A percentile compares a stretch with the other conserved stretches of the same genome.
Evolutionary conservation across 2,888 invertebrate genomes (phyloP).

Genomic region (Tubulanus polymorphus): DNA sequence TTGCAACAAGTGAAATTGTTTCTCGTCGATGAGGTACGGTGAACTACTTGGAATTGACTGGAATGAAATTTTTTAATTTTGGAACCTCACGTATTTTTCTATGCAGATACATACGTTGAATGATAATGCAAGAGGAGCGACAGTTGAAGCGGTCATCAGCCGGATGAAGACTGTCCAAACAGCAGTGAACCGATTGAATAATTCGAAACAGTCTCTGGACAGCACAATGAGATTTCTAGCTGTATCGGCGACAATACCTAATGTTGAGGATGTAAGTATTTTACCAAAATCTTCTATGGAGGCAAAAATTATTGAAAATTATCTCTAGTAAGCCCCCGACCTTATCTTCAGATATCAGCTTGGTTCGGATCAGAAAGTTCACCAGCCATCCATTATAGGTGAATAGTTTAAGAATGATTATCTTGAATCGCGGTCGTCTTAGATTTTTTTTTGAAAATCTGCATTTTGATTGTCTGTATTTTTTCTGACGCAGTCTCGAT

Average conservation of each 20-base stretch:
- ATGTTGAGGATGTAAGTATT: slow-evolving; percentile 64
- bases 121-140: slow-evolving; percentile 69
- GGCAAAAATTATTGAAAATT: too few relatives aligned
- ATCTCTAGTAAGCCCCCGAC: not conserved
- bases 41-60: not conserved
- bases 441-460: not conserved
- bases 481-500: slow-evolving; percentile 59
- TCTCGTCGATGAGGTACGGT: slow-evolving; percentile 65
- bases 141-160: slow-evolving; percentile 73
- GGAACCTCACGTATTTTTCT: not conserved
- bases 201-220: slow-evolving; percentile 8
- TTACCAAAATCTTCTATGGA: too few relatives aligned
- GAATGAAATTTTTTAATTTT: slow-evolving; percentile 2
- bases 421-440: not conserved
- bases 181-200: slow-evolving; percentile 23
- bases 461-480: not conserved
- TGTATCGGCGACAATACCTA: slow-evolving; percentile 75
- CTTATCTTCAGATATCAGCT: slow-evolving; percentile 56
- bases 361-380: slow-evolving; percentile 63
- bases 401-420: slow-evolving; percentile 16
- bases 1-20: slow-evolving; percentile 59
- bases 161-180: slow-evolving; percentile 73
- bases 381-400: slow-evolving; percentile 49
- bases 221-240: slow-evolving; percentile 64
- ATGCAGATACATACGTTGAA: slow-evolving; percentile 64